These are phyloP conservation scores for Helicolenus hilgendorfi DNA, from an alignment of 2,797 vertebrate species.

Conservation along the genomic window DNA sequence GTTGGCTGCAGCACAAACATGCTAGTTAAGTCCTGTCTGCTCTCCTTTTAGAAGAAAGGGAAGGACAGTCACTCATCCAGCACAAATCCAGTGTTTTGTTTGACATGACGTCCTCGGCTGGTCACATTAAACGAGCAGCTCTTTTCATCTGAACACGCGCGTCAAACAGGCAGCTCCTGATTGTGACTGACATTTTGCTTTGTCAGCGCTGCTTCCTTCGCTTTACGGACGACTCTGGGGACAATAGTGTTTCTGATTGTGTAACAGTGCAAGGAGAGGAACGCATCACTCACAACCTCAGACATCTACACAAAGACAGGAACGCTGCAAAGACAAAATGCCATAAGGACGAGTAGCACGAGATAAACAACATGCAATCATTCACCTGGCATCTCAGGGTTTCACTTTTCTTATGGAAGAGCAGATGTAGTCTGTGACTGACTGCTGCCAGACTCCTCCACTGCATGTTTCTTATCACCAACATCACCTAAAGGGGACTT, in stretches of 20 bases:
- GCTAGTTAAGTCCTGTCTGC: neutral
- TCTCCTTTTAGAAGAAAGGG: neutral
- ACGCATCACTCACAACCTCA: neutral
- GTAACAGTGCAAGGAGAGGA: constrained; percentile 21
- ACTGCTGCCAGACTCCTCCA: neutral
- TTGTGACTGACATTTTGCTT: constrained; percentile 57
- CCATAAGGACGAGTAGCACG: neutral
- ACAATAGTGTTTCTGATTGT: constrained; percentile 35
- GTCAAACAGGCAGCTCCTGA: constrained; percentile 30
- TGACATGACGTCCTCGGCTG: constrained; percentile 5
- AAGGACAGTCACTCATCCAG: neutral
- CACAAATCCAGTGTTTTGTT: constrained; percentile 16
- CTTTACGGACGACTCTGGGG: constrained; percentile 2
- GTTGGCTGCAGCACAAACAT: neutral
- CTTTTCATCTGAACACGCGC: constrained; percentile 12
- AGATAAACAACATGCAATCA: neutral
- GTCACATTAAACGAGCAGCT: constrained; percentile 18
- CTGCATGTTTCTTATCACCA: neutral
- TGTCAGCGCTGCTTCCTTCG: constrained; percentile 47
- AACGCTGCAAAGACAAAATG: constrained; percentile 9
- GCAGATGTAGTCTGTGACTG: neutral
- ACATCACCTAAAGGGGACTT: constrained; percentile 6
- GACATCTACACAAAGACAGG: constrained; percentile 10
- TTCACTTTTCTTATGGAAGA: neutral
- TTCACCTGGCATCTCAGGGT: neutral